Evolutionary conservation across 2,113 vertebrate species (phyloP).

Genomic region (Gasterosteus nipponicus): DNA sequence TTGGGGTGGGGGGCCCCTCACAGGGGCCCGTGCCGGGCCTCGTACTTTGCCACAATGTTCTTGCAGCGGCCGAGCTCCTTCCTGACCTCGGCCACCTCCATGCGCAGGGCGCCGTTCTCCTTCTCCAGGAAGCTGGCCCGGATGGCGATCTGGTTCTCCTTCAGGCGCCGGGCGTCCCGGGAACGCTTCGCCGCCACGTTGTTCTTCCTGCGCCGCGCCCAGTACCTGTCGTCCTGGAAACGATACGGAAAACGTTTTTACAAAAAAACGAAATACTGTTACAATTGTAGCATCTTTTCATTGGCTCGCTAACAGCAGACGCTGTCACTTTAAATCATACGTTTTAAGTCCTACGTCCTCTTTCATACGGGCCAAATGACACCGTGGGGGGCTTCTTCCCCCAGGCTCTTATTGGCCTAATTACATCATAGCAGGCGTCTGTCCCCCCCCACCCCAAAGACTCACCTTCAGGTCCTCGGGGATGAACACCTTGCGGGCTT

Average conservation of each 20-base stretch:
- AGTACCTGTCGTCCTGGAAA: slow-evolving; percentile 96
- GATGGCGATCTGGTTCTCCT: slow-evolving; percentile 99
- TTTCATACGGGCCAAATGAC: too few relatives aligned
- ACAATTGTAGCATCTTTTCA: too few relatives aligned
- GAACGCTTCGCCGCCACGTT: slow-evolving; percentile 97
- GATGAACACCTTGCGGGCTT: slow-evolving; percentile 97
- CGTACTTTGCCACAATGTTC: slow-evolving; percentile 93
- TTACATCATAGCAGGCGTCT: too few relatives aligned
- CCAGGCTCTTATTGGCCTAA: too few relatives aligned
- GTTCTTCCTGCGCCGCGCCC: slow-evolving; percentile 98
- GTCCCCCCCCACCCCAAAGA: neutral
- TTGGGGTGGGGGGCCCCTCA: slow-evolving; percentile 66
- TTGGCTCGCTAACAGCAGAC: neutral
- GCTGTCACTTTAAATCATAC: neutral
- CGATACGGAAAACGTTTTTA: too few relatives aligned
- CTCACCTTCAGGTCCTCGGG: slow-evolving; percentile 97
- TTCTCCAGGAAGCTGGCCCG: slow-evolving; percentile 96
- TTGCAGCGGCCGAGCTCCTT: slow-evolving; percentile 98
- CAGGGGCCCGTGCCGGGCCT: slow-evolving; percentile 91
- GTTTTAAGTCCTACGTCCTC: neutral
- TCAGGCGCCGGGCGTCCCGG: slow-evolving; percentile 93
- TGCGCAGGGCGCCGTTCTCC: slow-evolving; percentile 93
- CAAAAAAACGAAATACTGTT: neutral
- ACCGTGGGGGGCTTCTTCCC: too few relatives aligned
- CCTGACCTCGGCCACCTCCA: slow-evolving; percentile 93